These are phyloP conservation scores for Oreotragus oreotragus DNA, from an alignment of 2,113 vertebrate genomes.

Conservation along the genomic window DNA sequence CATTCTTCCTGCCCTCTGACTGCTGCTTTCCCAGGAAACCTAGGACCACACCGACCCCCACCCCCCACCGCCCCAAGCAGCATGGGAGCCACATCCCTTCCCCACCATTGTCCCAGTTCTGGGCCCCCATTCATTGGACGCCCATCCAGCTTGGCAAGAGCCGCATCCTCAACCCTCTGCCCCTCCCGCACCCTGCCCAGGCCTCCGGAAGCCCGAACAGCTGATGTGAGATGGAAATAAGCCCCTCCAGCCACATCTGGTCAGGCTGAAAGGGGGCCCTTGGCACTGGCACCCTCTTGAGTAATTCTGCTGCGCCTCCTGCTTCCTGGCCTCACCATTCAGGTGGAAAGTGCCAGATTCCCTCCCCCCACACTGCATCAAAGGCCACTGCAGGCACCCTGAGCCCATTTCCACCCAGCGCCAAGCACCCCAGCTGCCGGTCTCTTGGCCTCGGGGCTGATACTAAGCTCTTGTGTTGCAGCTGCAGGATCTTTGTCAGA, in stretches of 20 bases:
- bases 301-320: background rate
- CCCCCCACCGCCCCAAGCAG: background rate
- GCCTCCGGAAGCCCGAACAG: conserved; percentile 36
- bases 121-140: conserved; percentile 27
- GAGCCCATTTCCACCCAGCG: background rate
- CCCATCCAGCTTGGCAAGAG: conserved; percentile 29
- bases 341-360: background rate
- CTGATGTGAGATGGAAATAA: background rate
- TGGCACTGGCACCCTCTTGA: rapidly evolving
- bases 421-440: background rate
- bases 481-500: background rate
- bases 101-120: conserved; percentile 37
- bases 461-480: background rate
- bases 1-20: background rate
- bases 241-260: conserved; percentile 36
- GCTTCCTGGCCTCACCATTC: background rate
- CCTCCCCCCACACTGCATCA: background rate
- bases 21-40: conserved; percentile 1
- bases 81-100: background rate
- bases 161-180: background rate
- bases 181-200: background rate
- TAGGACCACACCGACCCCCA: background rate
- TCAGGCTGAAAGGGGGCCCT: background rate
- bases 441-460: background rate
- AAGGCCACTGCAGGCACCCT: background rate